phyloP scores from a whole-genome alignment of 1,140 invertebrate genomes.

The Trichonephila inaurata region DNA sequence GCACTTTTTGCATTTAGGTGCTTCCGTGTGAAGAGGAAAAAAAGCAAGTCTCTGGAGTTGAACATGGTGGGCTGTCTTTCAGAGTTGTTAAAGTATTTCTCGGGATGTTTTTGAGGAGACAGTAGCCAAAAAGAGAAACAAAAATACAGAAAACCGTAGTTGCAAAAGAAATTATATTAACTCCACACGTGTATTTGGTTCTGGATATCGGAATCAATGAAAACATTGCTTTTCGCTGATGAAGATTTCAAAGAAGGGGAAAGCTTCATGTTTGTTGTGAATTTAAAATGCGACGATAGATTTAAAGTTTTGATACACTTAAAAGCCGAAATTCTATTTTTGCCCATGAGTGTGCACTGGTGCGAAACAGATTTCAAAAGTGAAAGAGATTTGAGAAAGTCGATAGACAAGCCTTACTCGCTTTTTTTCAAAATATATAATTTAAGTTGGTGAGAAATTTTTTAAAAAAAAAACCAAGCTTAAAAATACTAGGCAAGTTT shows the following conservation, averaged over 20 bases:
- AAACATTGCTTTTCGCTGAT: slow-evolving; percentile 52
- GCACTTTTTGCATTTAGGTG: slow-evolving; percentile 44
- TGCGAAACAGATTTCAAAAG: not conserved
- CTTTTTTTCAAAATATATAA: too few species aligned
- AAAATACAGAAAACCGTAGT: slow-evolving; percentile 1
- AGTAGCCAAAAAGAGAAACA: slow-evolving; percentile 6
- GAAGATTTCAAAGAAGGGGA: slow-evolving; percentile 21
- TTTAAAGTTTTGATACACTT: slow-evolving; percentile 39
- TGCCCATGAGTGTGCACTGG: not conserved
- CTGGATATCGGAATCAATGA: slow-evolving; percentile 25
- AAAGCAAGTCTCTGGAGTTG: slow-evolving; percentile 3
- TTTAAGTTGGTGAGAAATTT: too few species aligned
- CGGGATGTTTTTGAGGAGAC: slow-evolving; percentile 21
- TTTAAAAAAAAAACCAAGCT: too few species aligned
- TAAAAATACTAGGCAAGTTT: too few species aligned
- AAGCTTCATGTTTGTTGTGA: slow-evolving; percentile 37
- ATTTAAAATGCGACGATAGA: slow-evolving; percentile 25
- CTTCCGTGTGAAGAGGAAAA: not conserved
- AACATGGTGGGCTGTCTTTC: slow-evolving; percentile 28
- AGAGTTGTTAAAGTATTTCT: slow-evolving; percentile 44
- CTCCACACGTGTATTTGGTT: slow-evolving; percentile 28
- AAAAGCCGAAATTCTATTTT: not conserved
- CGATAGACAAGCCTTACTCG: not conserved
- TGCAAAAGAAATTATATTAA: slow-evolving; percentile 56
- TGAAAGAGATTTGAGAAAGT: not conserved